These are phyloP conservation scores for Drosophila maculinotata DNA, from an alignment of 2,888 invertebrate species.

Conservation along the genomic window DNA sequence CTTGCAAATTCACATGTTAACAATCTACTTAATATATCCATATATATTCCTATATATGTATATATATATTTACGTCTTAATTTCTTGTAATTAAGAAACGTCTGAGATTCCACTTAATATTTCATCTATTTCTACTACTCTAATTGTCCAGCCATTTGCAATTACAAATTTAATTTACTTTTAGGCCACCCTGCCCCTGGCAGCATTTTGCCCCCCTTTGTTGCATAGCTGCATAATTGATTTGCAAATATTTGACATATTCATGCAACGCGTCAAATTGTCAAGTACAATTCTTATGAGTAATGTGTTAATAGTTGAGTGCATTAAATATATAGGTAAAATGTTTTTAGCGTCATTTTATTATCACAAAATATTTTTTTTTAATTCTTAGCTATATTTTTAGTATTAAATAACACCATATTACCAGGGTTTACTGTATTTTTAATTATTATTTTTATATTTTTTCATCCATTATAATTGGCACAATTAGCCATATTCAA, in stretches of 20 bases:
- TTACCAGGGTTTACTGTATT: too few relatives aligned
- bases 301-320: background rate
- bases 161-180: slow-evolving; percentile 20
- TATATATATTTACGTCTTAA: background rate
- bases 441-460: background rate
- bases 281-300: slow-evolving; percentile 2
- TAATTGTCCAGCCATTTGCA: background rate
- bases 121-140: background rate
- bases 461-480: background rate
- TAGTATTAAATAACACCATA: too few relatives aligned
- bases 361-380: too few relatives aligned
- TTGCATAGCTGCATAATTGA: slow-evolving; percentile 34
- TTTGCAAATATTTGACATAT: slow-evolving; percentile 48
- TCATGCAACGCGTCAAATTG: slow-evolving; percentile 6
- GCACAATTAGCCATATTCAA: background rate
- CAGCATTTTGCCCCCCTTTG: background rate
- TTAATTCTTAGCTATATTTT: too few relatives aligned
- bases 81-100: slow-evolving; percentile 15
- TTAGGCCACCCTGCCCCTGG: too few relatives aligned
- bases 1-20: slow-evolving; percentile 13
- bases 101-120: slow-evolving; percentile 20
- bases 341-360: too few relatives aligned
- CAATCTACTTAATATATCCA: slow-evolving; percentile 18
- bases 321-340: background rate
- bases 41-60: background rate